These are phyloP conservation scores for Tringa solitaria DNA, from an alignment of 2,113 vertebrate species.

Conservation along the genomic window DNA sequence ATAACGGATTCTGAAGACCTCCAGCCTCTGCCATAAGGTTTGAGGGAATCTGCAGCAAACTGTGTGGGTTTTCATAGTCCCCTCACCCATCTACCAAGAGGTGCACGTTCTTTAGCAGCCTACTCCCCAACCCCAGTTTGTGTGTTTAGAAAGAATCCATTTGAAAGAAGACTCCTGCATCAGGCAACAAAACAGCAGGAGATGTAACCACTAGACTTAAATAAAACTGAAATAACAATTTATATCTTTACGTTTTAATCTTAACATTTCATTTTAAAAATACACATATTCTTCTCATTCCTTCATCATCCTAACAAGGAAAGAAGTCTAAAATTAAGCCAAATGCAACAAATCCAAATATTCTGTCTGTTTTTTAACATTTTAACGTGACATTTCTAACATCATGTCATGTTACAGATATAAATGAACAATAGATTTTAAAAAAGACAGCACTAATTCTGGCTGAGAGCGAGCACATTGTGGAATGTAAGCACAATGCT, in stretches of 20 bases:
- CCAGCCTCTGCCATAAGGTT: not conserved
- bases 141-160: not conserved
- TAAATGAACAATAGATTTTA: not conserved
- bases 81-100: not conserved
- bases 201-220: not conserved
- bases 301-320: not conserved
- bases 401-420: not conserved
- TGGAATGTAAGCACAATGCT: not conserved
- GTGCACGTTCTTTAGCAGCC: not conserved
- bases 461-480: not conserved
- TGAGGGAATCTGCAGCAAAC: not conserved
- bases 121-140: not conserved
- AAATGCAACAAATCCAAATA: not conserved
- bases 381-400: not conserved
- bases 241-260: not conserved
- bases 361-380: not conserved
- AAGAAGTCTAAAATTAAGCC: not conserved
- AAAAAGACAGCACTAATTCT: not conserved
- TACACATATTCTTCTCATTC: not conserved
- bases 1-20: not conserved
- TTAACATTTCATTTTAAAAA: not conserved
- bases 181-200: not conserved
- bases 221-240: not conserved
- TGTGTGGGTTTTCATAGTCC: not conserved
- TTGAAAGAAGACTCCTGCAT: not conserved